Evolutionary conservation across 2,888 invertebrate species (phyloP).

Genomic region (Synanthedon myopaeformis): DNA sequence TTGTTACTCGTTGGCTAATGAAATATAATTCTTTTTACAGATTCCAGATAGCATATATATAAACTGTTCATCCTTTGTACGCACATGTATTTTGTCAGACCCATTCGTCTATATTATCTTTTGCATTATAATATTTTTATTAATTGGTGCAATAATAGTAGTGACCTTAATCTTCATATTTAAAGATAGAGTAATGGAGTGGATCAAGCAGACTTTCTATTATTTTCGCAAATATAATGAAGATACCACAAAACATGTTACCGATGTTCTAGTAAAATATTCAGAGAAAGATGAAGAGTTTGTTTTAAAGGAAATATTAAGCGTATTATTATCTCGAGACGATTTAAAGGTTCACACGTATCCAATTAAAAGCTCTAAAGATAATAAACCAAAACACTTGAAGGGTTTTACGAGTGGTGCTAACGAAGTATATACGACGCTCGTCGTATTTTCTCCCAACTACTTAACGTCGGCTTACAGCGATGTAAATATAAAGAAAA

Average conservation of each 20-base stretch:
- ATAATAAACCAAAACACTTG: slow-evolving; percentile 19
- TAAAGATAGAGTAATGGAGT: background rate
- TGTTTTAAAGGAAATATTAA: slow-evolving; percentile 41
- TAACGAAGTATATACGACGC: slow-evolving; percentile 22
- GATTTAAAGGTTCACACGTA: slow-evolving; percentile 6
- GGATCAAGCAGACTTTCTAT: background rate
- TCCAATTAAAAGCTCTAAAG: slow-evolving; percentile 2
- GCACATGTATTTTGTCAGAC: slow-evolving; percentile 11
- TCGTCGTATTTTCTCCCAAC: slow-evolving; percentile 53
- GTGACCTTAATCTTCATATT: too few species aligned
- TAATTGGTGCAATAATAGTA: too few species aligned
- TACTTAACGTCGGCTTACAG: slow-evolving; percentile 49
- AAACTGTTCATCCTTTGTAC: slow-evolving; percentile 38
- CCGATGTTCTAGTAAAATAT: slow-evolving; percentile 29
- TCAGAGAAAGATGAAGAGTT: slow-evolving; percentile 46
- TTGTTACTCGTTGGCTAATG: too few species aligned
- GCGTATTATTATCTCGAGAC: slow-evolving; percentile 27
- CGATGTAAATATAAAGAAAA: slow-evolving; percentile 55
- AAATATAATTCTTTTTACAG: background rate
- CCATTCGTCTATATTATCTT: background rate
- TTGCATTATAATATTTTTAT: too few species aligned
- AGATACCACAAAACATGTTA: slow-evolving; percentile 26
- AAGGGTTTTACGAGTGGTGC: slow-evolving; percentile 21
- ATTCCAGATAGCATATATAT: background rate
- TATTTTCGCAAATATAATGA: slow-evolving; percentile 3